These are phyloP conservation scores for Melieria omissa DNA, from an alignment of 2,888 invertebrate species.

Conservation along the genomic window DNA sequence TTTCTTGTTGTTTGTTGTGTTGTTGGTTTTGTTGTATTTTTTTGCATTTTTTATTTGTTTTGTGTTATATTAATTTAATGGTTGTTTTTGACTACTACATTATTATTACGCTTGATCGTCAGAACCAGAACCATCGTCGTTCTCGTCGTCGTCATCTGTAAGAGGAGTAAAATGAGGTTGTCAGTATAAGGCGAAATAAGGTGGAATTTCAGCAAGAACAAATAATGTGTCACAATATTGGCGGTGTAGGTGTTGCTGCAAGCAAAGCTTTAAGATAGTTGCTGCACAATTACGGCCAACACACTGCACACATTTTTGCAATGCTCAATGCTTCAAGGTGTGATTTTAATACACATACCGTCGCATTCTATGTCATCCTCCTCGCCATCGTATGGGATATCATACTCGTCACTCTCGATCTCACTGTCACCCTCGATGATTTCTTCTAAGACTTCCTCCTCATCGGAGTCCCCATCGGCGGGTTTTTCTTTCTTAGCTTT, in stretches of 20 bases:
- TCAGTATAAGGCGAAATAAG: conserved; percentile 2
- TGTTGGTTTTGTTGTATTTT: conserved; percentile 51
- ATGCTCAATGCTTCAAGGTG: too few relatives aligned
- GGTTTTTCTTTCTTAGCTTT: conserved; percentile 65
- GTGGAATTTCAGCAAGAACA: neutral
- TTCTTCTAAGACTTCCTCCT: conserved; percentile 57
- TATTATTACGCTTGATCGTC: conserved; percentile 67
- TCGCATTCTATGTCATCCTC: conserved; percentile 64
- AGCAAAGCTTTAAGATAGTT: too few relatives aligned
- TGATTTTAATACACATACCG: conserved; percentile 49
- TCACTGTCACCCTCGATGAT: conserved; percentile 64
- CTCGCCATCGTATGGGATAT: conserved; percentile 64
- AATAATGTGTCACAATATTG: conserved; percentile 9
- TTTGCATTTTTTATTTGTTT: conserved; percentile 57
- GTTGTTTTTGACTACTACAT: conserved; percentile 65
- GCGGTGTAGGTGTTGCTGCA: too few relatives aligned
- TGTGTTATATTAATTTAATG: conserved; percentile 51
- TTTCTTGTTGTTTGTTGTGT: conserved; percentile 59
- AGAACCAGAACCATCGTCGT: conserved; percentile 65
- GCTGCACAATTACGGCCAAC: too few relatives aligned
- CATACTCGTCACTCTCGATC: conserved; percentile 65
- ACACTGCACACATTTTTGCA: too few relatives aligned
- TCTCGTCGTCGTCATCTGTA: conserved; percentile 65
- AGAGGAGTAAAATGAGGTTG: conserved; percentile 22
- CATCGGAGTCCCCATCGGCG: conserved; percentile 60